phyloP scores from a whole-genome alignment of 2,888 invertebrate species.

The Phortica okadai region DNA sequence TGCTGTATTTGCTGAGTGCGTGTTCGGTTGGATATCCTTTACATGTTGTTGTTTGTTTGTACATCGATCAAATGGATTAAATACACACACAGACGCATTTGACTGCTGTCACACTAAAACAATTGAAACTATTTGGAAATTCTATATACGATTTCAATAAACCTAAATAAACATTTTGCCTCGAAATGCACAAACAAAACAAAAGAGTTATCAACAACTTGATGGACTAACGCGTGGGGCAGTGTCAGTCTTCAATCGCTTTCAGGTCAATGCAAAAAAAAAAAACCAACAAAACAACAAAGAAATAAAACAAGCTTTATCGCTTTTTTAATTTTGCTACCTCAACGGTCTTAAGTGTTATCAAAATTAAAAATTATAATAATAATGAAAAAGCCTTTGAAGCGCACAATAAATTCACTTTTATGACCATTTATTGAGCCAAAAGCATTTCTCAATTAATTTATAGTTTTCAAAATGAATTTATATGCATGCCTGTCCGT shows the following conservation, averaged over 20 bases:
- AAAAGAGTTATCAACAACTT: slow-evolving; percentile 13
- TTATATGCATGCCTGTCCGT: slow-evolving; percentile 4
- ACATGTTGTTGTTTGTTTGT: slow-evolving; percentile 26
- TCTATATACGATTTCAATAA: slow-evolving; percentile 19
- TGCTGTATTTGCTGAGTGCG: neutral
- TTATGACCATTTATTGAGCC: neutral
- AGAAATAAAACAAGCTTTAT: neutral
- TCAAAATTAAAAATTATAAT: neutral
- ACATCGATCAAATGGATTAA: slow-evolving; percentile 32
- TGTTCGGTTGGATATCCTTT: slow-evolving; percentile 20
- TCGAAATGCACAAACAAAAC: slow-evolving; percentile 1
- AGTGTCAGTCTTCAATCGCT: neutral
- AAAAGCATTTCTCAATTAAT: slow-evolving; percentile 23
- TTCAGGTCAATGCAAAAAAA: slow-evolving; percentile 6
- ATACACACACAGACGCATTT: slow-evolving; percentile 5
- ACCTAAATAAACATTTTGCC: slow-evolving; percentile 29
- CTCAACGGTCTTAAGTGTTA: no score
- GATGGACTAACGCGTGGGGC: neutral
- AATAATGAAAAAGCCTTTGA: neutral
- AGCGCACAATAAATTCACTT: neutral
- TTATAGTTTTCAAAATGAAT: slow-evolving; percentile 21
- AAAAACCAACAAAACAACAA: neutral
- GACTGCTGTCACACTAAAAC: slow-evolving; percentile 18
- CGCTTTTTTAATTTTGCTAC: no score
- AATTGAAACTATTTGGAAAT: slow-evolving; percentile 22